Evolutionary conservation across 1,140 invertebrate species (phyloP), one percentile per base, ranked within the genome.

Genomic region (Caenorhabditis inopinata): DNA sequence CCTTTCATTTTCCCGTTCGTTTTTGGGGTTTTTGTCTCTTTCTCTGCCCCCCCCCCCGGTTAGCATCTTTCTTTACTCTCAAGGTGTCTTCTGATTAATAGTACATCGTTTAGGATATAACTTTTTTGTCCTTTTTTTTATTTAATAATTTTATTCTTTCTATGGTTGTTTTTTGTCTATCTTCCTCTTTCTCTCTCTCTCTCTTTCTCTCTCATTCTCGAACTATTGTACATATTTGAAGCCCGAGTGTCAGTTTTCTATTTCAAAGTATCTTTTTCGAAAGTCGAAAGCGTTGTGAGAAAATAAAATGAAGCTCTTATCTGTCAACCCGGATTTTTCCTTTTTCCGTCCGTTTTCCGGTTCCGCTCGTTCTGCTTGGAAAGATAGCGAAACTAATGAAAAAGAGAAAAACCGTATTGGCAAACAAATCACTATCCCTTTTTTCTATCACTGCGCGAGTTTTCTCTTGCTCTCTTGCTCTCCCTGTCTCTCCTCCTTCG

Each of bases 141-240:
- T 68, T 68, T 68, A 68, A 68, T 68, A 75, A 48, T 48, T 73
- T 38, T 48, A 48, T 75, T 75, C n/a, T n/a, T n/a, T 47, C 18
- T n/a, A 53, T 53, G 49, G 18, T 11, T 68, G 27, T 42, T 4
- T 16, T 68, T 68, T 42, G 23, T 46, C 12, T 74, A 2, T 45
- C 27, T 46, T 48, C 42, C 1, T 68, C 58, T 46, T 74, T 27
- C 27, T 23, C 49, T n/a, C n/a, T n/a, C n/a, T n/a, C n/a, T n/a
- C n/a, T n/a, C n/a, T n/a, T n/a, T n/a, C n/a, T n/a, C n/a, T n/a
- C n/a, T n/a, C n/a, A n/a, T n/a, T n/a, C n/a, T n/a, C n/a, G 14
- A 42, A 42, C 38, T 42, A 14, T 42, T 42, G 38, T 42, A 42
- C 38, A 42, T 42, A 42, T n/a, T n/a, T n/a, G n/a, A n/a, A n/a